Conservation (phyloP, 2,888 invertebrate genomes). For the Acanthosoma haemorrhoidale region DNA sequence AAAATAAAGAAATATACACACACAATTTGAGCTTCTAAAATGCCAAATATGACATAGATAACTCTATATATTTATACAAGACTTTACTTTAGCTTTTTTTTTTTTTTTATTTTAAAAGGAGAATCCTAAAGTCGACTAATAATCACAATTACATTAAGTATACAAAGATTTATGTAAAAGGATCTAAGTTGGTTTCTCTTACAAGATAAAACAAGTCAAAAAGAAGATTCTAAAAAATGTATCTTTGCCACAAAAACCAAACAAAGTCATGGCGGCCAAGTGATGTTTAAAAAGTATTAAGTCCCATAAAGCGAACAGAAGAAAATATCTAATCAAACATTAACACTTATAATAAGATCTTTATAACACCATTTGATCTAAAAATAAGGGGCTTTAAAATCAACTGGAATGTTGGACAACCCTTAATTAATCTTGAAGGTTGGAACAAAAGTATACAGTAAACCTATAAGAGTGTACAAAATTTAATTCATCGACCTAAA, state of each 20-base stretch:
- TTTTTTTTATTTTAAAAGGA: not conserved
- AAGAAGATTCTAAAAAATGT: not conserved
- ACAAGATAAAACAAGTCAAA: not conserved
- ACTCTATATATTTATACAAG: not conserved
- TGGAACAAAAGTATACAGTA: too few species aligned
- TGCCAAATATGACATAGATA: constrained; percentile 4
- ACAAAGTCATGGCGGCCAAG: not conserved
- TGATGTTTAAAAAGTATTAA: not conserved
- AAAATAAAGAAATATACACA: constrained; percentile 22
- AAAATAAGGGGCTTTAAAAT: too few species aligned
- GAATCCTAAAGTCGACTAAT: not conserved
- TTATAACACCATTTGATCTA: too few species aligned
- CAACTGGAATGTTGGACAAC: too few species aligned
- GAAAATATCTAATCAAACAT: not conserved
- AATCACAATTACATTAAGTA: constrained; percentile 27
- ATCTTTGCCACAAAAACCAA: not conserved
- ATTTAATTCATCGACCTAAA: too few species aligned
- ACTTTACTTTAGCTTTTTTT: not conserved
- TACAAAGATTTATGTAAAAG: not conserved
- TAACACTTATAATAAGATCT: too few species aligned
- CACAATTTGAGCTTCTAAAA: constrained; percentile 15
- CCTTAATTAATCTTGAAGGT: too few species aligned
- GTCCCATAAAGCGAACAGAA: not conserved
- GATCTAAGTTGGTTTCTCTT: not conserved
- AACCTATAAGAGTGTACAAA: too few species aligned